Base-by-base conservation (phyloP, 64 coral and sea anemone genomes). In the Montipora cactus region DNA sequence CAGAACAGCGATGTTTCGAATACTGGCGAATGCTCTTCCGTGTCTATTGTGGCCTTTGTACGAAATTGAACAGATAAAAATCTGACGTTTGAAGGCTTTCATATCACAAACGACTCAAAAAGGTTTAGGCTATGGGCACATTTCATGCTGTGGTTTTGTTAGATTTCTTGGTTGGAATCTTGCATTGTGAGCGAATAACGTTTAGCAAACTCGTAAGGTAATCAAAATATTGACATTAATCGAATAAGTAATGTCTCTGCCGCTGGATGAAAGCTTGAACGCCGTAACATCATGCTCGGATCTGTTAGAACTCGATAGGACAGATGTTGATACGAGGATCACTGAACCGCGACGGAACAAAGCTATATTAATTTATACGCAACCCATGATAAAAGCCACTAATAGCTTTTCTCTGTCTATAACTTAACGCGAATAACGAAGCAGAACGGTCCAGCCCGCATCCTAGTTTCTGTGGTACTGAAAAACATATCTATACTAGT, bases 131-230 rank as follows among this genome's bases (percentile, higher is more conserved):
- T 47, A 23, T 47, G 81, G 3, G 61, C 59, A 86, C 2, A 46
- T 72, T 7, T 86, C 66, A 62, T 50, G 67, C 82, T 86, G 82
- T 71, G 66, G 19, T 44, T 86, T 72, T 86, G 64, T 86, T 19
- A 84, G 4, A 15, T 22, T 84, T 47, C 12, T 64, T 8, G 57
- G 23, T 6, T 10, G 25, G 23, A 61, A 44, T 4, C 79, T 7
- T 23, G 62, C 15, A 12, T 67, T 12, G 0, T 10, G 52, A 5
- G 52, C 66, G 3, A 68, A 5, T 68, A 19, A 18, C 13, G 19
- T 18, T 5, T 68, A 68, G 0, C 18, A 68, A 68, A 12, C 19
- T 68, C 19, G 69, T 23, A 21, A 73, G 25, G 19, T 19, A 21
- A 73, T 73, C n/a, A 73, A 73, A 73, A 73, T 73, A 73, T 73